phyloP scores from a whole-genome alignment of 2,888 invertebrate genomes.

The Bembecia ichneumoniformis region DNA sequence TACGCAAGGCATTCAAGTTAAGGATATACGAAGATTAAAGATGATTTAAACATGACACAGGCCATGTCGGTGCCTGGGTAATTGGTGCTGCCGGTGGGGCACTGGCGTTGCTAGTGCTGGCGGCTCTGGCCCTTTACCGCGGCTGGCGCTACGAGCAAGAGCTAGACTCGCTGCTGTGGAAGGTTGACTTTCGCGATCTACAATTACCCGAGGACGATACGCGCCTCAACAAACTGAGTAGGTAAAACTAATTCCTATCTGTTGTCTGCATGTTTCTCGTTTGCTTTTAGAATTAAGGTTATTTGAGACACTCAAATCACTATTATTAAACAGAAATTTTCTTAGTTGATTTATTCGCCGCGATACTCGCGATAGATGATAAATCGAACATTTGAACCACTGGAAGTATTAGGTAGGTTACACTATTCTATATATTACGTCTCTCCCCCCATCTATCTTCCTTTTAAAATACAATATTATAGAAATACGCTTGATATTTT shows the following conservation, averaged over 20 bases:
- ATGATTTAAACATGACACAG: constrained; percentile 41
- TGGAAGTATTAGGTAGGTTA: too few species aligned
- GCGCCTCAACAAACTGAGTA: constrained; percentile 67
- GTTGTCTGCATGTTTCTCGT: constrained; percentile 47
- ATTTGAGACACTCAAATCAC: background rate
- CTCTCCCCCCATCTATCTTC: too few species aligned
- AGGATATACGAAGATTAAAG: too few species aligned
- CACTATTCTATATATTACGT: too few species aligned
- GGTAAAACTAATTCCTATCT: constrained; percentile 61
- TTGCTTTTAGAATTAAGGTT: background rate
- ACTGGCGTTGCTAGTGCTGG: constrained; percentile 77
- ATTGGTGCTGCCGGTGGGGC: constrained; percentile 86
- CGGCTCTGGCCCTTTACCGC: constrained; percentile 84
- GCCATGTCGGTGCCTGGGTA: constrained; percentile 86
- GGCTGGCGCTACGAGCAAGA: constrained; percentile 97
- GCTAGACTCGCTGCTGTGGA: constrained; percentile 92
- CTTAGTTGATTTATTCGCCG: too few species aligned
- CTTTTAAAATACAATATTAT: too few species aligned
- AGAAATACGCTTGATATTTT: too few species aligned
- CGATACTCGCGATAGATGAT: too few species aligned
- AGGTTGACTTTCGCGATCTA: constrained; percentile 92
- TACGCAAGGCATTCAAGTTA: too few species aligned
- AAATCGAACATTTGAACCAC: too few species aligned
- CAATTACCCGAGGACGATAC: constrained; percentile 74
- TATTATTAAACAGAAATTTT: too few species aligned